phyloP scores from a whole-genome alignment of 2,113 vertebrate species.

The Ondatra zibethicus region DNA sequence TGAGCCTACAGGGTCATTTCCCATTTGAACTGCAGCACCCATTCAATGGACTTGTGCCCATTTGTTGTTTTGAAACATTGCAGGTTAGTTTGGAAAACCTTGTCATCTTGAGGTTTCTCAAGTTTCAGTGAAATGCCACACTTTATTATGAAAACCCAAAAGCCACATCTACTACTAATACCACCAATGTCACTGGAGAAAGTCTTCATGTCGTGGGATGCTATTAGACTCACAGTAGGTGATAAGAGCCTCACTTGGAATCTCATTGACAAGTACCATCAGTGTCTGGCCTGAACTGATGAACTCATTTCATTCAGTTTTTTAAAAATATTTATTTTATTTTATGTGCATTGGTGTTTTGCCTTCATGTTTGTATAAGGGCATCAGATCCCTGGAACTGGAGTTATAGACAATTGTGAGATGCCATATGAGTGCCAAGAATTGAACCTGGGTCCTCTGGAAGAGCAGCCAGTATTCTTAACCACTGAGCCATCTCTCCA shows the following conservation, averaged over 20 bases:
- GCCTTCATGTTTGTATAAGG: too few species aligned
- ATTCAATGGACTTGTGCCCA: background rate
- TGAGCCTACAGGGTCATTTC: background rate
- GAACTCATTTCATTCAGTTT: background rate
- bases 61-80: background rate
- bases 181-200: background rate
- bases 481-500: too few species aligned
- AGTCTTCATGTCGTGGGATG: background rate
- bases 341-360: too few species aligned
- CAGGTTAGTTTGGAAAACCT: background rate
- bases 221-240: background rate
- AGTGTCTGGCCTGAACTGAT: background rate
- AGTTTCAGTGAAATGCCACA: constrained; percentile 1
- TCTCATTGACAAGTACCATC: background rate
- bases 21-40: background rate
- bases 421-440: too few species aligned
- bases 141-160: background rate
- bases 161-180: background rate
- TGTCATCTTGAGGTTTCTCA: background rate
- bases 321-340: too few species aligned
- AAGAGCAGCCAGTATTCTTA: too few species aligned
- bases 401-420: too few species aligned
- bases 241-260: background rate
- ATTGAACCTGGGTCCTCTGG: too few species aligned
- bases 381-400: too few species aligned